These are phyloP conservation scores for Gonatopus flavifemur DNA, from an alignment of 1,140 invertebrate species.

Conservation along the genomic window DNA sequence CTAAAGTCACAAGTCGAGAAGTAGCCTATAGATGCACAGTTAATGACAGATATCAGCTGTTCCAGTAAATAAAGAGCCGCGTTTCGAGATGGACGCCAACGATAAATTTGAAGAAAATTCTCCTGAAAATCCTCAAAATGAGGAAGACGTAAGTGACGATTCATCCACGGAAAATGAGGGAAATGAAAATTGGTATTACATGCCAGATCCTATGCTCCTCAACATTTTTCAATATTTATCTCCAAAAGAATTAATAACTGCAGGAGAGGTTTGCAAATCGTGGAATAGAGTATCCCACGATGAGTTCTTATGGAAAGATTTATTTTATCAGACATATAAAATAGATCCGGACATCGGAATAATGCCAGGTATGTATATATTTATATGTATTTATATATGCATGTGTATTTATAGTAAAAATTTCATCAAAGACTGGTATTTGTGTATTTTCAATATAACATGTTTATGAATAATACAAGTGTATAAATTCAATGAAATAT, in stretches of 20 bases:
- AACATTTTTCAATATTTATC: conserved; percentile 68
- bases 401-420: too few relatives aligned
- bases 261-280: conserved; percentile 61
- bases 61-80: conserved; percentile 37
- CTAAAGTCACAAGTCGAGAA: too few relatives aligned
- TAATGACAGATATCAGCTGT: conserved; percentile 42
- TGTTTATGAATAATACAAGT: too few relatives aligned
- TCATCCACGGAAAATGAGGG: conserved; percentile 10
- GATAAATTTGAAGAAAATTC: conserved; percentile 6
- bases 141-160: conserved; percentile 7
- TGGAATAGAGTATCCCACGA: conserved; percentile 68
- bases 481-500: too few relatives aligned
- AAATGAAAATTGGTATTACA: conserved; percentile 58
- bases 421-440: too few relatives aligned
- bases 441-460: too few relatives aligned
- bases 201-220: conserved; percentile 71
- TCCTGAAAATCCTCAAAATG: conserved; percentile 6
- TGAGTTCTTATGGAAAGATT: conserved; percentile 70
- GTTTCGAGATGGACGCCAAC: conserved; percentile 30
- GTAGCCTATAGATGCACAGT: too few relatives aligned
- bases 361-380: conserved; percentile 61
- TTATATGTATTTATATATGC: too few relatives aligned
- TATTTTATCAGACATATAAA: conserved; percentile 69
- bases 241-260: conserved; percentile 62
- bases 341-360: conserved; percentile 66